phyloP scores from a whole-genome alignment of 2,113 vertebrate species.

The Gallinago undulata region DNA sequence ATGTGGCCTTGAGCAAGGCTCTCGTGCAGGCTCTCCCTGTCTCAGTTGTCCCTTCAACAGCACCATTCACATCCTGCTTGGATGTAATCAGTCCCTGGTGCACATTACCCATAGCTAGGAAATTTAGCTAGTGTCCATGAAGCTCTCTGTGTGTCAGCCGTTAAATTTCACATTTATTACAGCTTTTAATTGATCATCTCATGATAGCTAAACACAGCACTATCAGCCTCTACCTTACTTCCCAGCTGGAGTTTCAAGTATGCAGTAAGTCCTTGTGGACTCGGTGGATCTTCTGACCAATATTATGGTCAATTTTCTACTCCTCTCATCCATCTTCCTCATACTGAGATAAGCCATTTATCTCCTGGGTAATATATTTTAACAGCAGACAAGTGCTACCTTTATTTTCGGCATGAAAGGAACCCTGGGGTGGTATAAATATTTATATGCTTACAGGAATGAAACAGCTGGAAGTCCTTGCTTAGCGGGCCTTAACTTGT shows the following conservation, averaged over 20 bases:
- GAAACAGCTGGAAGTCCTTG: conserved; percentile 26
- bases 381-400: conserved; percentile 41
- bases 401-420: conserved; percentile 45
- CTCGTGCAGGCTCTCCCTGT: not conserved
- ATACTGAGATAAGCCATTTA: conserved; percentile 19
- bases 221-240: not conserved
- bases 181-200: conserved; percentile 24
- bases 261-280: not conserved
- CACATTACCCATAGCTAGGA: not conserved
- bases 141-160: not conserved
- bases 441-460: conserved; percentile 40
- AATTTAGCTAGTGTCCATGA: not conserved
- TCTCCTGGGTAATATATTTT: not conserved
- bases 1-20: not conserved
- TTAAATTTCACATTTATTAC: not conserved
- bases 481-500: not conserved
- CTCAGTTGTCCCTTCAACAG: not conserved
- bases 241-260: not conserved
- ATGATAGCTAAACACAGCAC: conserved; percentile 2
- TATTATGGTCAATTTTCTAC: conserved; percentile 6
- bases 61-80: not conserved
- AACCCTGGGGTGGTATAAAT: conserved; percentile 48
- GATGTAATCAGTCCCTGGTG: not conserved
- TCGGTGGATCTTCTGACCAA: not conserved
- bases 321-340: conserved; percentile 14